A percentile compares a stretch with the other conserved stretches of the same genome.
phyloP scores from a whole-genome alignment of 1,140 invertebrate species.

The Hestina assimilis region DNA sequence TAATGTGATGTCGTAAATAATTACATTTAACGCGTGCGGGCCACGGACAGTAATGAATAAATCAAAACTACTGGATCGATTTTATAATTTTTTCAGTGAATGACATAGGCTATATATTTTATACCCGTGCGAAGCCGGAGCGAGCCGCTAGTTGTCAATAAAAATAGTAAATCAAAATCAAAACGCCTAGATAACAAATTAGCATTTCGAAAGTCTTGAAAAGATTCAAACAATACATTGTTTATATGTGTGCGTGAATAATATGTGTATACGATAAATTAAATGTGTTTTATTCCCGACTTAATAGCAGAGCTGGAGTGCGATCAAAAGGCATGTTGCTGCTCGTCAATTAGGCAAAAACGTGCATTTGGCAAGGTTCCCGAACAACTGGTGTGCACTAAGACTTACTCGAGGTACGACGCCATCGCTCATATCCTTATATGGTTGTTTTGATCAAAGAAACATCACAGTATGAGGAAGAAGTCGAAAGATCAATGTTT shows the following conservation, averaged over 20 bases:
- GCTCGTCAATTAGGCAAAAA: slow-evolving; percentile 69
- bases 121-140: too few relatives aligned
- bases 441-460: slow-evolving; percentile 35
- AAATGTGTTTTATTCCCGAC: slow-evolving; percentile 47
- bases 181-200: background rate
- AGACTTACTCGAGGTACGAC: slow-evolving; percentile 40
- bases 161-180: too few relatives aligned
- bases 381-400: slow-evolving; percentile 49
- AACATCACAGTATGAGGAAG: too few relatives aligned
- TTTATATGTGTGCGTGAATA: background rate
- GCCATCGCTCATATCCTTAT: slow-evolving; percentile 36
- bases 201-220: background rate
- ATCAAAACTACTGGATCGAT: too few relatives aligned
- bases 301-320: slow-evolving; percentile 49
- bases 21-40: too few relatives aligned
- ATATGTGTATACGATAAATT: slow-evolving; percentile 13
- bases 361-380: slow-evolving; percentile 64
- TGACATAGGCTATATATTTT: too few relatives aligned
- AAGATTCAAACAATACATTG: background rate
- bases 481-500: too few relatives aligned
- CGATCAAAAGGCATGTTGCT: slow-evolving; percentile 59
- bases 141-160: too few relatives aligned
- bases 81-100: too few relatives aligned
- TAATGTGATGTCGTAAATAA: too few relatives aligned
- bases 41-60: too few relatives aligned